Base-by-base conservation (phyloP, 2,113 vertebrate species). In the Peromyscus maniculatus region DNA sequence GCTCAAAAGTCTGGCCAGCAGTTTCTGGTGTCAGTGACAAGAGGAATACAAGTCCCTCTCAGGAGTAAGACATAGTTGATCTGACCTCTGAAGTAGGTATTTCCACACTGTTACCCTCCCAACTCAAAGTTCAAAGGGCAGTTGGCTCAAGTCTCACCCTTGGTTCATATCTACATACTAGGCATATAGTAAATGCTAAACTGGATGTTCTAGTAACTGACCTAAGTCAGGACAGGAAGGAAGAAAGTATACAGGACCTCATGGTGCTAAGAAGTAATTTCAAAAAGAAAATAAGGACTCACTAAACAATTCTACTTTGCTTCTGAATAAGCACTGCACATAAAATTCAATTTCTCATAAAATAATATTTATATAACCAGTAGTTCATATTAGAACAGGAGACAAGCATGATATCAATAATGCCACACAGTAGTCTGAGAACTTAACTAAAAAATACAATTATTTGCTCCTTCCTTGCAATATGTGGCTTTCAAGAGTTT, bases 11-110 rank as follows among this genome's bases (percentile, higher is more conserved):
- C 21, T 52, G 90, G 59, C 66, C 96, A 72, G 64, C 75, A 93
- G 93, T 79, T 88, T 28, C 98, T 91, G 84, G 97, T 66, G 84
- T 97, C 16, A 98, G 49, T 79, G 92, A 98, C 62, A 97, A 91
- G 93, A 92, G 3, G 26, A 89, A 93, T 98, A 93, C 12, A 77
- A 96, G 89, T 84, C 78, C 72, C 94, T 92, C 96, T 49, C 46
- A 87, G 87, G 69, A 71, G 46, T 39, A 86, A 97, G 87, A 84
- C 0, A 96, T 21, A 96, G 39, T 57, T 57, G 96, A 91, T 17
- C 77, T 95, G 69, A 16, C 77, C 83, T 97, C 72, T 21, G 46
- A 96, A 97, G 62, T 43, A 57, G 96, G 75, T 4, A 96, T 95
- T 98, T 91, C 93, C 71, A 82, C 67, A 64, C 89, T 92, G 62